These are phyloP conservation scores for Xanthia icteritia DNA, from an alignment of 2,888 invertebrate genomes.

Conservation along the genomic window DNA sequence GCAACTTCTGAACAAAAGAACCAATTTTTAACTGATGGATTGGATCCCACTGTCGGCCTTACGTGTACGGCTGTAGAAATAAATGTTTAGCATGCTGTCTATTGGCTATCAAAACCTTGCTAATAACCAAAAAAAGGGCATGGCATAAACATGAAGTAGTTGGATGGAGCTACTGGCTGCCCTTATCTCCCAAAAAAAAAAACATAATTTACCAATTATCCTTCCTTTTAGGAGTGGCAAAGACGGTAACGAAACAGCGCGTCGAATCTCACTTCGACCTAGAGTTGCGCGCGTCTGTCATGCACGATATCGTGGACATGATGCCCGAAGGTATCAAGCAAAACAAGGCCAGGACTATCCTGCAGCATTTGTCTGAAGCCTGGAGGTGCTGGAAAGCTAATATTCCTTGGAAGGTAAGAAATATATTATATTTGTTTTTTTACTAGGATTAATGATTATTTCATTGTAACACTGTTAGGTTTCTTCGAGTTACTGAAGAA, in stretches of 20 bases:
- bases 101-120: background rate
- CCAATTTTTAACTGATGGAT: background rate
- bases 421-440: too few relatives aligned
- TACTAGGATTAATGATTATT: background rate
- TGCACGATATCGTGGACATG: conserved; percentile 99
- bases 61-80: background rate
- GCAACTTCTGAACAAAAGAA: background rate
- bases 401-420: conserved; percentile 99
- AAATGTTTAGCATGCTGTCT: background rate
- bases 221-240: conserved; percentile 95
- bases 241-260: conserved; percentile 99
- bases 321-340: conserved; percentile 99
- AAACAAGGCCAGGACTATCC: conserved; percentile 99
- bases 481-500: background rate
- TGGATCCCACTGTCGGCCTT: background rate
- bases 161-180: background rate
- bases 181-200: background rate
- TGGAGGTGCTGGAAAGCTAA: conserved; percentile 99
- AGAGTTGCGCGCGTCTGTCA: conserved; percentile 98
- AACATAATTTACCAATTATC: background rate
- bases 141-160: background rate
- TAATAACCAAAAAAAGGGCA: background rate
- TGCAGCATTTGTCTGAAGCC: conserved; percentile 99
- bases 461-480: background rate
- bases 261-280: conserved; percentile 99